These are phyloP conservation scores for Microtus pennsylvanicus DNA, from an alignment of 2,113 vertebrate species.

Conservation along the genomic window DNA sequence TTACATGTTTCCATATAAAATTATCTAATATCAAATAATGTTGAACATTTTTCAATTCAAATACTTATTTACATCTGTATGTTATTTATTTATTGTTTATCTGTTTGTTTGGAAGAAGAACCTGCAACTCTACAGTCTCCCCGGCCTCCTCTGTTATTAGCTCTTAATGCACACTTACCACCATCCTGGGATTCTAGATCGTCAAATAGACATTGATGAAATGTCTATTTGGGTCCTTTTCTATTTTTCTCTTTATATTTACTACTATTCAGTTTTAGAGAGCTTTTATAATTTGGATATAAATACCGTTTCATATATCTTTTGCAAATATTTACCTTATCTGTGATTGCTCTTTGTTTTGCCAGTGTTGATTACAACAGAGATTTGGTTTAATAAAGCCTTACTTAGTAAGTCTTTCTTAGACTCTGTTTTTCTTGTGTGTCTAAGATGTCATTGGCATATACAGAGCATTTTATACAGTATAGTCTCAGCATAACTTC, in stretches of 20 bases:
- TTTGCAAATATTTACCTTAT: neutral
- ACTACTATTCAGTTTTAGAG: neutral
- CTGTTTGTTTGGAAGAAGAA: neutral
- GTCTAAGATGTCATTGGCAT: neutral
- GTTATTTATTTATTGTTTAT: neutral
- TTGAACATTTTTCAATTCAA: neutral
- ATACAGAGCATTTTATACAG: neutral
- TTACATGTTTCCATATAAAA: neutral
- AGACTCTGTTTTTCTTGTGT: neutral
- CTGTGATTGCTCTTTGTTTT: neutral
- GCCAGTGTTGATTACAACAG: neutral
- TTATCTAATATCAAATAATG: neutral
- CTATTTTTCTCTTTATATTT: neutral
- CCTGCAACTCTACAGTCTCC: no score
- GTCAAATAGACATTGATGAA: neutral
- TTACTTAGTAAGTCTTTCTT: neutral
- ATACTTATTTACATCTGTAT: neutral
- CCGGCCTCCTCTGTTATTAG: neutral
- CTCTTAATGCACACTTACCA: accelerated
- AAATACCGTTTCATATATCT: neutral
- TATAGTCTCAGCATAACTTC: neutral
- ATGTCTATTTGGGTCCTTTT: neutral
- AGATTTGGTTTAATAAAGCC: neutral
- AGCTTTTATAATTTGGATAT: neutral
- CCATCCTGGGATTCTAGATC: neutral